Base-by-base conservation (phyloP, 92 coral and sea anemone species). In the Porites cylindrica region DNA sequence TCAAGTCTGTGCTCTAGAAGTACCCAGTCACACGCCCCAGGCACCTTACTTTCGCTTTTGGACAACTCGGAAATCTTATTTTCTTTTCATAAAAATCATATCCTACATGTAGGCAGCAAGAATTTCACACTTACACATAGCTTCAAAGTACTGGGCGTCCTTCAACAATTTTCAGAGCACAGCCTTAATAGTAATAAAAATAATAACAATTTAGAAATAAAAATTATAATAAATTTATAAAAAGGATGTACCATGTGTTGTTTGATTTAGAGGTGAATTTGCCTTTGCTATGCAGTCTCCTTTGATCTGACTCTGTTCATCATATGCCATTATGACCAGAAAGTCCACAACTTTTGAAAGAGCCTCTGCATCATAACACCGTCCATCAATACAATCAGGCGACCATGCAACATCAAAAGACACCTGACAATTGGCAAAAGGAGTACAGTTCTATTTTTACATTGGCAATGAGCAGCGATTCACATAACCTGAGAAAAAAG, bases 381-480 rank as follows among this genome's bases (percentile, higher is more conserved):
- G 94, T 62, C 99, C 98, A 81, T 97, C 99, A 69, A 95, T 87
- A 68, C 99, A 97, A 78, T 95, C 81, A 5, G 99, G 99, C 11
- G 99, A 97, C 99, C 99, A 97, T 2, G 99, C 99, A 2, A 93
- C 98, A 78, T 97, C 99, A 89, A 97, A 97, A n/a, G 99, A 85
- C 58, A 97, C 97, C 98, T 97, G 79, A 56, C 20, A 69, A 70
- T 62, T 21, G 52, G 10, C 13, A 47, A 18, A 47, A 71, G 16
- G 61, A 14, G 4, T 17, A 70, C 38, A 14, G 19, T 16, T 62
- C 18, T 6, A 16, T 14, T 16, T 20, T 62, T 69, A 69, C 18
- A 10, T 8, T 50, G 43, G 24, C 13, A 16, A 18, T 10, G 20
- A 19, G 13, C 10, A 67, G 20, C 8, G 12, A 9, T 67, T 19